Conservation (phyloP, 2,797 vertebrate species). For the Erithacus rubecula region DNA sequence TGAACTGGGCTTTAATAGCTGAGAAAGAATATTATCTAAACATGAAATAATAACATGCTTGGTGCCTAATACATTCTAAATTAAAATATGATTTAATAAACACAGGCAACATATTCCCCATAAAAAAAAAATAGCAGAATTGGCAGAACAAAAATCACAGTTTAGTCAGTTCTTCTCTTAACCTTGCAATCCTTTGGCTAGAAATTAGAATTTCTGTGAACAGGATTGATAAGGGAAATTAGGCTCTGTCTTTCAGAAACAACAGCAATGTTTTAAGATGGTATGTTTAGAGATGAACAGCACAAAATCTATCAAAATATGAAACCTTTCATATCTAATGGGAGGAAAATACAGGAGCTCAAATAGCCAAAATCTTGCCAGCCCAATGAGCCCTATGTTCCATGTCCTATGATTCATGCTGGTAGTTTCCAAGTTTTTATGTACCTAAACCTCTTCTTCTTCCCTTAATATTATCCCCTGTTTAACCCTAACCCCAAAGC, state of each 20-base stretch:
- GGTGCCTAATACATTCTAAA: conserved; percentile 54
- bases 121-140: conserved; percentile 31
- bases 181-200: conserved; percentile 59
- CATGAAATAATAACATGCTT: conserved; percentile 50
- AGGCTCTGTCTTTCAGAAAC: conserved; percentile 45
- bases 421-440: not conserved
- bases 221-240: conserved; percentile 58
- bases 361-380: not conserved
- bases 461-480: not conserved
- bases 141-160: conserved; percentile 64
- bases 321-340: not conserved
- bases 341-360: not conserved
- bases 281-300: conserved; percentile 40
- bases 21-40: conserved; percentile 63
- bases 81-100: conserved; percentile 63
- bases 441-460: not conserved
- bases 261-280: conserved; percentile 25
- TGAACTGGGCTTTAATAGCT: conserved; percentile 58
- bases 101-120: conserved; percentile 44
- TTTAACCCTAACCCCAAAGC: not conserved
- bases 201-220: conserved; percentile 63
- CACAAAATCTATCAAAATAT: conserved; percentile 39
- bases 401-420: not conserved
- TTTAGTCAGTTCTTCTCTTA: conserved; percentile 62
- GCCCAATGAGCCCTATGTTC: not conserved